Evolutionary conservation across 2,113 vertebrate species (phyloP), one percentile per base, ranked within the genome.

Genomic region (Pelodiscus sinensis): DNA sequence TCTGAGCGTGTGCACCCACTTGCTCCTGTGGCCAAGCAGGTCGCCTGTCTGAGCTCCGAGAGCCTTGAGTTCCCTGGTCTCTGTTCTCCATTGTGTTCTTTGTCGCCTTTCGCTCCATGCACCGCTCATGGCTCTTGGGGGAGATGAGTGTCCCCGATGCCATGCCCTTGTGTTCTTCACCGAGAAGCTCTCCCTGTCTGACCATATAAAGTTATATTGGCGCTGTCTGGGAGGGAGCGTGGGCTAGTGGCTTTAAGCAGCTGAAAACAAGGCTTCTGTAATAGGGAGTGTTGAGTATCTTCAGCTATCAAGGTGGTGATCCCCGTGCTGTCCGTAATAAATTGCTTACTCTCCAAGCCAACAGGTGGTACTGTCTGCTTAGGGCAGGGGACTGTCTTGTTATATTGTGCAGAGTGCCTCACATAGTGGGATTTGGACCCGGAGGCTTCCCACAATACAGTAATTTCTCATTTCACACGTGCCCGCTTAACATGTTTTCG

Each of bases 221-320:
- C 18, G 1, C 9, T 0, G 2, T 3, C 56, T 21, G 5, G 50
- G 62, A 9, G 44, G 10, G 0, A 7, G n/a, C 55, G 38, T n/a
- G 62, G 19, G 9, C 0, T 2, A 73, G 84, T 80, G 13, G 14
- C 24, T 91, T 0, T n/a, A 91, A 27, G 31, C 81, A 38, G 3
- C 22, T 56, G 55, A 77, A 54, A 31, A 13, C 11, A 25, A 50
- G 35, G 71, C 15, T n/a, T 12, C 8, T 15, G 0, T 8, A 35
- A 24, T 50, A 51, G 35, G 87, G 81, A 5, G 5, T 71, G 54
- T 58, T 50, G 25, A 65, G 14, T 68, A 56, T 13, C 77, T 29
- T 9, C 9, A 77, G 52, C 55, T 81, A 0, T 44, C 44, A 3
- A 57, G 75, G n/a, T 80, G 16, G 8, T 35, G 68, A 68, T 57